These are phyloP conservation scores for Phalacrocorax pelagicus DNA, from an alignment of 2,113 vertebrate genomes.

Conservation along the genomic window DNA sequence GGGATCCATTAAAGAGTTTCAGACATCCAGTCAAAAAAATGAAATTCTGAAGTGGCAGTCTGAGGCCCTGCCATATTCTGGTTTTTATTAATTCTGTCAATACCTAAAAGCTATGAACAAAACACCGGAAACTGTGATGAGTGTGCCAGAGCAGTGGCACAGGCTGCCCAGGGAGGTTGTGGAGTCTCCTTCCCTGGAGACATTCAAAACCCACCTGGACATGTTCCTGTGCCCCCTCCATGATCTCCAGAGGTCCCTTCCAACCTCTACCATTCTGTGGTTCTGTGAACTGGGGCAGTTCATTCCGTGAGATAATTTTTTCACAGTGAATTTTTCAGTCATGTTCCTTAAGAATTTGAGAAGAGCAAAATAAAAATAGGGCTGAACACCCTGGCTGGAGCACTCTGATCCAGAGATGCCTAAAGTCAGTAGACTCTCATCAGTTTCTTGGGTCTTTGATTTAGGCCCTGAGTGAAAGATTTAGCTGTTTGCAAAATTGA, in stretches of 20 bases:
- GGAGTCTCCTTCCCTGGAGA: too few relatives aligned
- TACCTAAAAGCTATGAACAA: background rate
- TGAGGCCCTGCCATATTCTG: background rate
- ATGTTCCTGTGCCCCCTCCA: too few relatives aligned
- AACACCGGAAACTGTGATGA: background rate
- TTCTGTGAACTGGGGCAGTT: background rate
- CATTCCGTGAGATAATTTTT: background rate
- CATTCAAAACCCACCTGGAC: too few relatives aligned
- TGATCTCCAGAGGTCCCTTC: too few relatives aligned
- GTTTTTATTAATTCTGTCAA: background rate
- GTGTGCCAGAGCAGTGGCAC: too few relatives aligned
- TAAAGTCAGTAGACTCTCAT: background rate
- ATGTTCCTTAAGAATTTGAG: background rate
- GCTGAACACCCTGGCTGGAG: background rate
- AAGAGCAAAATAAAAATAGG: background rate
- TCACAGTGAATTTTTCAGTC: background rate
- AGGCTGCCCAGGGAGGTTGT: too few relatives aligned
- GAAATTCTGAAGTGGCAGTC: background rate
- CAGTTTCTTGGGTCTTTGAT: background rate
- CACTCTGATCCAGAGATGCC: background rate
- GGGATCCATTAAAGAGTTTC: background rate
- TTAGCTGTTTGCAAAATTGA: background rate
- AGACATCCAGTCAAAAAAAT: background rate
- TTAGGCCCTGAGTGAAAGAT: background rate
- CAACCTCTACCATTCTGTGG: too few relatives aligned